phyloP scores from a whole-genome alignment of 2,797 vertebrate genomes.

The Molothrus ater region DNA sequence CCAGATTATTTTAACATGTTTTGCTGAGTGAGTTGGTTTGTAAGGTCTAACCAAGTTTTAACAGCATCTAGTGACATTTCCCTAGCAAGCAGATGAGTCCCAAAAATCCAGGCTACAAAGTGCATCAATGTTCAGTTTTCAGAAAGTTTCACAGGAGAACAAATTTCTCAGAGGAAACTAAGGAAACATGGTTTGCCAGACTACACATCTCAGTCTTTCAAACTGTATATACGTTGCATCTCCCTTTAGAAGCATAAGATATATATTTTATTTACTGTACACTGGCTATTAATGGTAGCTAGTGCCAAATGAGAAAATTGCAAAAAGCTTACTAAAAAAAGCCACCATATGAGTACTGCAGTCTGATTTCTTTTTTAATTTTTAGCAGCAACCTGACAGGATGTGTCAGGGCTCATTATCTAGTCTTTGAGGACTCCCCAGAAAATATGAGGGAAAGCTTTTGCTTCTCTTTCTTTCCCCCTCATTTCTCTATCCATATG shows the following conservation, averaged over 20 bases:
- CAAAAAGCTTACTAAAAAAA: neutral
- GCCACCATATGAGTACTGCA: neutral
- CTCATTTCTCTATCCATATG: neutral
- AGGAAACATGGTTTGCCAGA: neutral
- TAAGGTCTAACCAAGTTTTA: slow-evolving; percentile 30
- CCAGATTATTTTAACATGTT: slow-evolving; percentile 50
- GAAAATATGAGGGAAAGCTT: neutral
- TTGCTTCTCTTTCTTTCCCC: neutral
- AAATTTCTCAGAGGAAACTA: neutral
- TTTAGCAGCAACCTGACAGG: neutral
- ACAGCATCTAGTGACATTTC: neutral
- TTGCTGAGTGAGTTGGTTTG: slow-evolving; percentile 32
- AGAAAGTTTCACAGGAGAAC: neutral
- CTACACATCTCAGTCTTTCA: neutral
- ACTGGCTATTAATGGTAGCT: neutral
- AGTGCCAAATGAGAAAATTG: neutral
- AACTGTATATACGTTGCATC: neutral
- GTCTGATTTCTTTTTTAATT: neutral
- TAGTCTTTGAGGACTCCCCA: neutral
- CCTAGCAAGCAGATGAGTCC: neutral
- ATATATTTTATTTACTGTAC: neutral
- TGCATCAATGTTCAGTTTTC: neutral
- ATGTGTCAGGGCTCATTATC: neutral
- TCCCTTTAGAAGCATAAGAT: neutral
- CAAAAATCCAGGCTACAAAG: neutral